Base-by-base conservation (phyloP, 2,888 invertebrate genomes). In the Eupithecia abbreviata region DNA sequence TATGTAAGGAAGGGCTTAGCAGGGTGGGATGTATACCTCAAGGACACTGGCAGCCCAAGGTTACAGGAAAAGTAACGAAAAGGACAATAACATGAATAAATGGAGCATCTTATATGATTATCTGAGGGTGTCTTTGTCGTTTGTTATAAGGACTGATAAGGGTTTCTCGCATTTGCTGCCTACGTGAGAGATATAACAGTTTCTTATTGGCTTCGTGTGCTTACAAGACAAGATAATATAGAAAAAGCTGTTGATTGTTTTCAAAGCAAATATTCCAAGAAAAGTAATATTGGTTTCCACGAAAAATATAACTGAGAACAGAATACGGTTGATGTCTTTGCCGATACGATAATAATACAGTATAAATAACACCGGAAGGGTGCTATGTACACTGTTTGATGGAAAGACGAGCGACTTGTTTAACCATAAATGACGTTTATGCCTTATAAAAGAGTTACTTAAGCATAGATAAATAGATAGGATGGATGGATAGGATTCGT, bases 21-120 rank as follows among this genome's bases (percentile, higher is more conserved):
- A 55, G 55, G 18, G 18, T 18, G 10, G 9, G 18, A 58, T 58
- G n/a, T 10, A 4, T 58, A 18, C 58, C 62, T 62, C 62, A 18
- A 30, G 66, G 42, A 42, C 41, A 66, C 41, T 42, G 65, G 41
- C 41, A 66, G 15, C 41, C 42, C 66, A 69, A 69, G 69, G 69
- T 69, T 18, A 47, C 5, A 43, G 47, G 68, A 47, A 68, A 68
- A 69, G 18, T 47, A 2, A 69, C 18, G 47, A 18, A 69, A 68
- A 69, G 45, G 18, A 69, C 43, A 68, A 67, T 69, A 69, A 69
- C 18, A 18, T 49, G 49, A 18, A 69, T 18, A 18, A 45, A 47
- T 69, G 43, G n/a, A 18, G 30, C 18, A 30, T 69, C 30, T 69
- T 47, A 69, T 45, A 47, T 69, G 69, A 69, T 69, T 69, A 69